phyloP scores from a whole-genome alignment of 2,888 invertebrate genomes.

The Synergus umbraculus region DNA sequence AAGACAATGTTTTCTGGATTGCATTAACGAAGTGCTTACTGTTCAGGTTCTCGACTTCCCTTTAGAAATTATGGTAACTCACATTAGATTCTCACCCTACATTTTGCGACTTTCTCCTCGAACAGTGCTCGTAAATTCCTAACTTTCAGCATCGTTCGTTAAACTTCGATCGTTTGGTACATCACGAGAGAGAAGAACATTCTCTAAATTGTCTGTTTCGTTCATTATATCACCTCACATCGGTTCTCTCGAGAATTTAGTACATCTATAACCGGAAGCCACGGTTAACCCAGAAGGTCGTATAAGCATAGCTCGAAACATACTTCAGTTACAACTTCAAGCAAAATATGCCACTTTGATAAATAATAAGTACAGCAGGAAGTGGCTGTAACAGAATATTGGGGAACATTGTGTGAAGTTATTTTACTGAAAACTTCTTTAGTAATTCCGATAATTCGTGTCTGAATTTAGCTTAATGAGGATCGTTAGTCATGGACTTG shows the following conservation, averaged over 20 bases:
- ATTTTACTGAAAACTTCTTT: not conserved
- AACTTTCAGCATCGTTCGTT: slow-evolving; percentile 40
- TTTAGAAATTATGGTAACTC: slow-evolving; percentile 23
- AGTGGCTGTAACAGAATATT: not conserved
- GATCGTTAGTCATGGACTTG: slow-evolving; percentile 16
- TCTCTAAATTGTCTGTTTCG: slow-evolving; percentile 36
- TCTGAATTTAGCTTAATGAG: not conserved
- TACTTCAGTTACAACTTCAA: not conserved
- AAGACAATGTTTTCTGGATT: not conserved
- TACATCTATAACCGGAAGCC: slow-evolving; percentile 17
- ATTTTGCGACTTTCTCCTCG: slow-evolving; percentile 28
- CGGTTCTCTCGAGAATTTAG: slow-evolving; percentile 18
- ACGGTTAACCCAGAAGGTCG: not conserved
- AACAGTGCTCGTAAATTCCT: slow-evolving; percentile 7
- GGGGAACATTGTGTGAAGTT: not conserved
- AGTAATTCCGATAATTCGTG: not conserved
- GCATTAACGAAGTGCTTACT: slow-evolving; percentile 17
- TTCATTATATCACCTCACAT: slow-evolving; percentile 34
- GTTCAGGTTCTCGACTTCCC: slow-evolving; percentile 1
- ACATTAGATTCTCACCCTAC: slow-evolving; percentile 18
- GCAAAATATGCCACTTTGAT: not conserved
- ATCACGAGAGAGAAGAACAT: slow-evolving; percentile 33
- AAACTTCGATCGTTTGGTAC: slow-evolving; percentile 37
- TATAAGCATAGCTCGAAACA: not conserved
- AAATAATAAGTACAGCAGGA: not conserved